Conservation (phyloP, 2,797 vertebrate species). For the Melanitta fusca region DNA sequence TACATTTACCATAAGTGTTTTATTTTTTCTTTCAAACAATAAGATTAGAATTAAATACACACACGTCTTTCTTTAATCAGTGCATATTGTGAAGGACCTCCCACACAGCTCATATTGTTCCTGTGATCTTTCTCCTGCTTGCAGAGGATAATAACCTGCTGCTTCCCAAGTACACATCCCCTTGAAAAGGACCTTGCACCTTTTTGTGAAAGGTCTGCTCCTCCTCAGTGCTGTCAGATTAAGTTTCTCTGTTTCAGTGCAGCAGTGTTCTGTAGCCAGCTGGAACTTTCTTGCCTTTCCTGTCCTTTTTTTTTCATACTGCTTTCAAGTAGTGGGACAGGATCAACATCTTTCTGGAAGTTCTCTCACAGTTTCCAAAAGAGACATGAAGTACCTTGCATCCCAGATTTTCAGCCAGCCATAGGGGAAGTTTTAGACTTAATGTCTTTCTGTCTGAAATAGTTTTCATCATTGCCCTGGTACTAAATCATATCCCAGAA, state of each 20-base stretch:
- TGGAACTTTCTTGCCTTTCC: neutral
- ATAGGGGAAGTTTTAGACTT: neutral
- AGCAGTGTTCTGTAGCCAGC: neutral
- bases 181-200: neutral
- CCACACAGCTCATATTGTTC: neutral
- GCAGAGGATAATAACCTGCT: neutral
- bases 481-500: neutral
- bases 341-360: neutral
- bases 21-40: slow-evolving; percentile 15
- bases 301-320: neutral
- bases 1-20: neutral
- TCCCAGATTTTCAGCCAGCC: neutral
- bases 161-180: neutral
- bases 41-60: neutral
- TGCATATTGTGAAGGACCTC: neutral
- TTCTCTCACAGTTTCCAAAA: neutral
- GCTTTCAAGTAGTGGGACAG: neutral
- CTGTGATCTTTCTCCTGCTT: neutral
- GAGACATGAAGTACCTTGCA: neutral
- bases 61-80: neutral
- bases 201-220: neutral
- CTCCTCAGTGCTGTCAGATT: neutral
- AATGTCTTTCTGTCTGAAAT: neutral
- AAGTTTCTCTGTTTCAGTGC: neutral
- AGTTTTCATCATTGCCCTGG: neutral